Percentiles rank a stretch among this genome's conserved stretches.
Evolutionary conservation across 2,113 vertebrate genomes (phyloP).

Genomic region (Tetrax tetrax): DNA sequence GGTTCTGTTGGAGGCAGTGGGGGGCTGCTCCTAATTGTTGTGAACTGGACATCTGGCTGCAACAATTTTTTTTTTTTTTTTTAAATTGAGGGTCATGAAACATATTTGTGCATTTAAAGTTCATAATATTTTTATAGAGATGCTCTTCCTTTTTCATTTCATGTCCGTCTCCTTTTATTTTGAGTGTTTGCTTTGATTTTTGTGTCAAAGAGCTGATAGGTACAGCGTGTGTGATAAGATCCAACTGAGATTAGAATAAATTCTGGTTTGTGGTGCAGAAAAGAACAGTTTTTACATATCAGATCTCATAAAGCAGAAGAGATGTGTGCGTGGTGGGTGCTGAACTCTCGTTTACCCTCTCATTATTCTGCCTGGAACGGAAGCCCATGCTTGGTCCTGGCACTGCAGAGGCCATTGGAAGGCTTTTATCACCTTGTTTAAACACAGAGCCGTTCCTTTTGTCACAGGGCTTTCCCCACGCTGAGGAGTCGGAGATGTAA

Average conservation of each 20-base stretch:
- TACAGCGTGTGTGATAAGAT: slow-evolving; percentile 15
- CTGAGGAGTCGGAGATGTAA: not conserved
- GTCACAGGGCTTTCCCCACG: not conserved
- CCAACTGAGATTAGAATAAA: slow-evolving; percentile 60
- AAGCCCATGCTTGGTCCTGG: not conserved
- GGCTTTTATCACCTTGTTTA: not conserved
- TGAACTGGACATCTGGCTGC: not conserved
- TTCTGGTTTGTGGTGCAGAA: slow-evolving; percentile 45
- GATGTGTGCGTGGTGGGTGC: not conserved
- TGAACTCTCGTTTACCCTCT: slow-evolving; percentile 30
- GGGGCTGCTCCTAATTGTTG: not conserved
- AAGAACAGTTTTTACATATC: slow-evolving; percentile 25
- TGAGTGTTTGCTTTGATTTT: slow-evolving; percentile 34
- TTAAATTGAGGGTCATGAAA: not conserved
- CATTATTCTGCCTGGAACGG: not conserved
- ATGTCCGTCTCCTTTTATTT: not conserved
- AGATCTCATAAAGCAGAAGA: not conserved
- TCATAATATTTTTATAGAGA: not conserved
- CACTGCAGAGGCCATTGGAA: not conserved
- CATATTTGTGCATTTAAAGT: not conserved
- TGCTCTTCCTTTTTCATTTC: not conserved
- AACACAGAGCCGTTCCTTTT: not conserved
- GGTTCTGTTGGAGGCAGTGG: not conserved
- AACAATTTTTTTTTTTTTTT: not conserved
- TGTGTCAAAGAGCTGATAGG: slow-evolving; percentile 40